Evolutionary conservation across 2,113 vertebrate species (phyloP).

Genomic region (Toxostoma redivivum): DNA sequence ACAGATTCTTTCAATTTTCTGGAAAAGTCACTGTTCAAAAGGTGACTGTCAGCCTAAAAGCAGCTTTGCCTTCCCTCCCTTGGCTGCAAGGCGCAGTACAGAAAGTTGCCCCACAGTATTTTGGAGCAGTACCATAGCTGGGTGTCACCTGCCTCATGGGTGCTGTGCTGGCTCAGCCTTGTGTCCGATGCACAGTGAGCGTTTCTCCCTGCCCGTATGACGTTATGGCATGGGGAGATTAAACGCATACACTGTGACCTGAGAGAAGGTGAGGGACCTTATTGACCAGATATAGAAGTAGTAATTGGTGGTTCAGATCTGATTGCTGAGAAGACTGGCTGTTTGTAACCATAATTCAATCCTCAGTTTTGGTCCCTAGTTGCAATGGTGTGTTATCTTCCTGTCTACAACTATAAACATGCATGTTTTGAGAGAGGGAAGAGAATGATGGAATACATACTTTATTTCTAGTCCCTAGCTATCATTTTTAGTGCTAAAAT

Average conservation of each 20-base stretch:
- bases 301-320: background rate
- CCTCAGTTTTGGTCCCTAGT: background rate
- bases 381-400: background rate
- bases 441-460: background rate
- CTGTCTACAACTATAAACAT: background rate
- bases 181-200: accelerated
- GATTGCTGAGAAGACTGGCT: background rate
- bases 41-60: background rate
- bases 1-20: background rate
- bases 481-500: background rate
- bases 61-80: background rate
- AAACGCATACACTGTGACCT: accelerated
- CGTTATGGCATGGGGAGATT: background rate
- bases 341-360: background rate
- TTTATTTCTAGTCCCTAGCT: background rate
- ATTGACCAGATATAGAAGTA: background rate
- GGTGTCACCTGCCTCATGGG: background rate
- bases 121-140: background rate
- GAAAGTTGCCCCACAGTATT: background rate
- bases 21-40: background rate
- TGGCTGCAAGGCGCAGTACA: background rate
- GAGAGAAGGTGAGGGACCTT: background rate
- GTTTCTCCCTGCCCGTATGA: background rate
- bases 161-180: background rate
- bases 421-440: background rate